phyloP scores from a whole-genome alignment of 2,113 vertebrate genomes.

The Paradoxurus hermaphroditus region DNA sequence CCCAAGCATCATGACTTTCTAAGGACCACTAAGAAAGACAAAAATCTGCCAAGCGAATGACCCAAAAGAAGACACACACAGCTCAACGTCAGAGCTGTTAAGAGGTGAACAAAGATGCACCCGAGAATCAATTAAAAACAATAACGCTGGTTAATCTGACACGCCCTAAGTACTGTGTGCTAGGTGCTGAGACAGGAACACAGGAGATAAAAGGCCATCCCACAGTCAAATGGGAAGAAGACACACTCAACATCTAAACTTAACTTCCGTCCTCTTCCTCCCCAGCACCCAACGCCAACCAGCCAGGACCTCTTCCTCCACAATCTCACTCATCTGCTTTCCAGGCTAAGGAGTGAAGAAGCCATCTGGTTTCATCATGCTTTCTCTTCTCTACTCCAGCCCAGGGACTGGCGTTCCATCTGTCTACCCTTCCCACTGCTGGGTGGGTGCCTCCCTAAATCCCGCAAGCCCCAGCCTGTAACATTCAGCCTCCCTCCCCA shows the following conservation, averaged over 20 bases:
- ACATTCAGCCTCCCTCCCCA: fast-evolving
- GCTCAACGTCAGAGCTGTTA: not conserved
- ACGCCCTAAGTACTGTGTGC: not conserved
- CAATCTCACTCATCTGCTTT: not conserved
- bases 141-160: not conserved
- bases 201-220: not conserved
- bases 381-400: not conserved
- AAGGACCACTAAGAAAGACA: not conserved
- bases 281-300: not conserved
- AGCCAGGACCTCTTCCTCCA: not conserved
- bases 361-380: not conserved
- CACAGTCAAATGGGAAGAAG: not conserved
- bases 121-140: not conserved
- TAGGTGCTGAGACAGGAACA: not conserved
- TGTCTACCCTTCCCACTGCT: not conserved
- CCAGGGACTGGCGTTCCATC: not conserved
- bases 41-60: not conserved
- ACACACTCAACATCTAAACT: not conserved
- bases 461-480: not conserved
- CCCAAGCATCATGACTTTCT: not conserved
- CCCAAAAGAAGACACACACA: not conserved
- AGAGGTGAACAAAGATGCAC: not conserved
- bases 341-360: not conserved
- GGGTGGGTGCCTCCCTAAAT: not conserved
- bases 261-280: not conserved